Evolutionary conservation across 2,888 invertebrate species (phyloP).

Genomic region (Agrotis ipsilon): DNA sequence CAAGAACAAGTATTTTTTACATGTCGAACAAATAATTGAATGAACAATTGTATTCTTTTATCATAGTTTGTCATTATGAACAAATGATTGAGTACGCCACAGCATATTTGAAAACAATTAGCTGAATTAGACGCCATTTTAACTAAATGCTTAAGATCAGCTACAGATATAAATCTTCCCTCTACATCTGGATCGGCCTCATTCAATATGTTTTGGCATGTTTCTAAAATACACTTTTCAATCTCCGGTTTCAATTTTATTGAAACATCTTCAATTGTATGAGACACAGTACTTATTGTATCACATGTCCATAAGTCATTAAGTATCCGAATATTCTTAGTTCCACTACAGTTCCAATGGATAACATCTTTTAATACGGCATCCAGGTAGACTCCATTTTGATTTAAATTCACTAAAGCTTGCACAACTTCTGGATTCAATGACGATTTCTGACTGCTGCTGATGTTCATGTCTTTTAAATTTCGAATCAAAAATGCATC

Average conservation of each 20-base stretch:
- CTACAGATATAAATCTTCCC: slow-evolving; percentile 63
- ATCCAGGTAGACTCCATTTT: slow-evolving; percentile 64
- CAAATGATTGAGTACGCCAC: slow-evolving; percentile 77
- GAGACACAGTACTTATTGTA: slow-evolving; percentile 28
- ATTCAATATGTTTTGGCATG: slow-evolving; percentile 67
- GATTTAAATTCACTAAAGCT: slow-evolving; percentile 81
- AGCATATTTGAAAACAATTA: slow-evolving; percentile 82
- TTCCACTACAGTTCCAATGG: slow-evolving; percentile 67
- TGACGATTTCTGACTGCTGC: slow-evolving; percentile 67
- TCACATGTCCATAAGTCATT: slow-evolving; percentile 77
- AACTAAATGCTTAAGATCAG: slow-evolving; percentile 67
- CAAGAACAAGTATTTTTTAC: slow-evolving; percentile 70
- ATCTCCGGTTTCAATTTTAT: slow-evolving; percentile 81
- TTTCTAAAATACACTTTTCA: slow-evolving; percentile 75
- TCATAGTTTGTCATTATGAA: slow-evolving; percentile 79
- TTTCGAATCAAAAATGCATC: slow-evolving; percentile 80
- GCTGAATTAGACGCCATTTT: slow-evolving; percentile 75
- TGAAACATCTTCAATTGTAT: slow-evolving; percentile 73
- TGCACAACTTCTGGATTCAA: slow-evolving; percentile 81
- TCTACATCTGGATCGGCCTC: slow-evolving; percentile 63
- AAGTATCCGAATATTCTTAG: slow-evolving; percentile 69
- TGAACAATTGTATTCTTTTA: slow-evolving; percentile 70
- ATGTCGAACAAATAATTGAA: slow-evolving; percentile 72
- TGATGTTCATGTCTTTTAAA: slow-evolving; percentile 73
- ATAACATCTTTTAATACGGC: slow-evolving; percentile 74